These are phyloP conservation scores for Diarsia rubi DNA, from an alignment of 2,888 invertebrate species.

Conservation along the genomic window DNA sequence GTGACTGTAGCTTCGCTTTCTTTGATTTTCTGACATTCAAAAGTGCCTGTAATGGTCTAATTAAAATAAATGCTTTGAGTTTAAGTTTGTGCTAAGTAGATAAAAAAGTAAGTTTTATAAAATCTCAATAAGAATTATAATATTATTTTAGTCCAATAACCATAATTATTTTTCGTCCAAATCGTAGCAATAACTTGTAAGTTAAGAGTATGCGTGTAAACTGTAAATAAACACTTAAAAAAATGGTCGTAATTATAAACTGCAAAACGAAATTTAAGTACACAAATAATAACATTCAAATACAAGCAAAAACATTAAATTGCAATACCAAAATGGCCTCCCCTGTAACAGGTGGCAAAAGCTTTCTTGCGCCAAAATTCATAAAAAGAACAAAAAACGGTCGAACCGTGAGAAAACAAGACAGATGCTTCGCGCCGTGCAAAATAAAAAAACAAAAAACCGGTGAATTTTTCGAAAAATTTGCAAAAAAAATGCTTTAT, in stretches of 20 bases:
- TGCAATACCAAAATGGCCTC: constrained; percentile 5
- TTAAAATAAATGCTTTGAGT: too few relatives aligned
- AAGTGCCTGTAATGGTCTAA: too few relatives aligned
- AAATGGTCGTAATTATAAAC: not conserved
- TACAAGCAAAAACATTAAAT: not conserved
- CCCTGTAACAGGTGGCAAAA: constrained; percentile 31
- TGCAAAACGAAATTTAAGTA: not conserved
- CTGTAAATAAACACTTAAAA: not conserved
- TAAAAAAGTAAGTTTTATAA: not conserved
- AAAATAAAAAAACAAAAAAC: constrained; percentile 29
- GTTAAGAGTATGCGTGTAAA: not conserved
- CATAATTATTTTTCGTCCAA: not conserved
- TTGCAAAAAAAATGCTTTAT: constrained; percentile 24
- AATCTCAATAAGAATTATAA: not conserved
- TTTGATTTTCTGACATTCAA: too few relatives aligned
- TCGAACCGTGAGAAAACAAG: constrained; percentile 49
- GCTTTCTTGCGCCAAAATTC: constrained; percentile 20
- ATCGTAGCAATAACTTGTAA: not conserved
- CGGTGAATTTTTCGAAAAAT: constrained; percentile 12
- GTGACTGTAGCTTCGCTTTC: too few relatives aligned
- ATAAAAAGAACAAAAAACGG: constrained; percentile 40
- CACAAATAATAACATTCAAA: not conserved
- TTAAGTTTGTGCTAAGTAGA: too few relatives aligned
- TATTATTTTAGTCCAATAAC: not conserved
- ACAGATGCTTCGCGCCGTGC: constrained; percentile 52